A percentile compares a stretch with the other conserved stretches of the same genome.
These are phyloP conservation scores for Lasioglossum malachurum DNA, from an alignment of 2,888 invertebrate genomes.

Conservation along the genomic window DNA sequence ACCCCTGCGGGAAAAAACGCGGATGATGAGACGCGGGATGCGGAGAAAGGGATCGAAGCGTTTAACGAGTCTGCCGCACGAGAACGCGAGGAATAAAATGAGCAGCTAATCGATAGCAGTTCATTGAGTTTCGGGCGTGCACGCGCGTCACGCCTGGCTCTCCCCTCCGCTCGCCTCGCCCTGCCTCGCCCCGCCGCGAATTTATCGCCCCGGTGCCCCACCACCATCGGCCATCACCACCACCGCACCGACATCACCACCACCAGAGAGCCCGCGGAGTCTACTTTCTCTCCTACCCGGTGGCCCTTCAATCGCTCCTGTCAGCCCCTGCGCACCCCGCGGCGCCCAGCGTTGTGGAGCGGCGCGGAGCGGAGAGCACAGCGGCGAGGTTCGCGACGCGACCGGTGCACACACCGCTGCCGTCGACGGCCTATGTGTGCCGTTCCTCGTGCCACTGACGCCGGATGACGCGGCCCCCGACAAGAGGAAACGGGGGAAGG, in stretches of 20 bases:
- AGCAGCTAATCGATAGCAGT: conserved; percentile 81
- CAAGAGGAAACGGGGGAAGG: conserved; percentile 61
- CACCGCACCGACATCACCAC: not conserved
- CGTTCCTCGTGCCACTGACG: conserved; percentile 45
- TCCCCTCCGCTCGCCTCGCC: not conserved
- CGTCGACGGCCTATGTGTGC: conserved; percentile 20
- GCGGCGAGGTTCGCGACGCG: not conserved
- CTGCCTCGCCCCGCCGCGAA: not conserved
- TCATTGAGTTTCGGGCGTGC: conserved; percentile 81
- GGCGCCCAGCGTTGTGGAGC: conserved; percentile 18
- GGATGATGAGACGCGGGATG: conserved; percentile 41
- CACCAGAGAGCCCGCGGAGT: conserved; percentile 3
- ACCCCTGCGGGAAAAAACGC: conserved; percentile 66
- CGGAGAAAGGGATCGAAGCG: conserved; percentile 61
- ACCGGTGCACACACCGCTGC: conserved; percentile 1
- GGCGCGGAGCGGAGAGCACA: not conserved
- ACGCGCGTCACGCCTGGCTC: conserved; percentile 67
- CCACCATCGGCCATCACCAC: conserved; percentile 5
- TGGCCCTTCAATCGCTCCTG: conserved; percentile 42
- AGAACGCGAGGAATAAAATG: conserved; percentile 75
- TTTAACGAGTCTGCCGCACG: conserved; percentile 71
- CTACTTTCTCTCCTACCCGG: conserved; percentile 27
- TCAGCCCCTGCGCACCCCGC: conserved; percentile 23
- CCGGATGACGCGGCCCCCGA: conserved; percentile 26
- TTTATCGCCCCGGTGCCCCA: conserved; percentile 28